These are phyloP conservation scores for Dasyornis broadbenti DNA, from an alignment of 2,113 vertebrate species.

Conservation along the genomic window DNA sequence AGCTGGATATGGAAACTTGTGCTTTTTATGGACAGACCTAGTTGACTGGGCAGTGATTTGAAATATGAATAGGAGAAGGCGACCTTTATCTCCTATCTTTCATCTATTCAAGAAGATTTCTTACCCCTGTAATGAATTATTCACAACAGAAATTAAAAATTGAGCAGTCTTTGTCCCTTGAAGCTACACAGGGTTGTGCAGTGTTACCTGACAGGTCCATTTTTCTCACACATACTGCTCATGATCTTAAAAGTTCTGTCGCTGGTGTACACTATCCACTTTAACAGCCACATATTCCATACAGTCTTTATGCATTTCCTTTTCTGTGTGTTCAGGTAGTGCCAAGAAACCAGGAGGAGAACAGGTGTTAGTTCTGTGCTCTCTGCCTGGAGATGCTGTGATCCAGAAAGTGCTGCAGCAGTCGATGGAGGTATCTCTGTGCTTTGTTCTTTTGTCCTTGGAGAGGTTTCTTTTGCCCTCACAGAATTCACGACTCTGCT, in stretches of 20 bases:
- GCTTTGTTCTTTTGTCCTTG: neutral
- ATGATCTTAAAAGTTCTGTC: neutral
- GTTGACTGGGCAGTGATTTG: neutral
- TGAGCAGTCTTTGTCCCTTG: neutral
- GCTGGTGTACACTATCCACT: neutral
- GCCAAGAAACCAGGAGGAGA: neutral
- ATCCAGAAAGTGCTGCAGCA: neutral
- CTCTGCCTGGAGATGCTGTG: neutral
- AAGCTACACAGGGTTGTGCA: neutral
- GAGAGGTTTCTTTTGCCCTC: neutral
- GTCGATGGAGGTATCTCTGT: neutral
- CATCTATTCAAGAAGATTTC: constrained; percentile 15
- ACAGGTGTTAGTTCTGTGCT: neutral
- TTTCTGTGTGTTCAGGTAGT: neutral
- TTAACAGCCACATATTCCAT: neutral
- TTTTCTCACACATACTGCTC: neutral
- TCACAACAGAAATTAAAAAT: constrained; percentile 34
- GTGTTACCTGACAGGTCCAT: constrained; percentile 19
- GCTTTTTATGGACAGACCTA: neutral
- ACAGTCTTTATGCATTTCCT: neutral
- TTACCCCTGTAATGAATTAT: constrained; percentile 20
- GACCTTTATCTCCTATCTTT: constrained; percentile 1
- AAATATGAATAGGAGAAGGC: neutral
- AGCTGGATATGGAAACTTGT: neutral
- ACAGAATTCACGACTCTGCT: neutral